A percentile compares a stretch with the other conserved stretches of the same genome.
These are phyloP conservation scores for Megamerina dolium DNA, from an alignment of 2,888 invertebrate genomes.

Conservation along the genomic window DNA sequence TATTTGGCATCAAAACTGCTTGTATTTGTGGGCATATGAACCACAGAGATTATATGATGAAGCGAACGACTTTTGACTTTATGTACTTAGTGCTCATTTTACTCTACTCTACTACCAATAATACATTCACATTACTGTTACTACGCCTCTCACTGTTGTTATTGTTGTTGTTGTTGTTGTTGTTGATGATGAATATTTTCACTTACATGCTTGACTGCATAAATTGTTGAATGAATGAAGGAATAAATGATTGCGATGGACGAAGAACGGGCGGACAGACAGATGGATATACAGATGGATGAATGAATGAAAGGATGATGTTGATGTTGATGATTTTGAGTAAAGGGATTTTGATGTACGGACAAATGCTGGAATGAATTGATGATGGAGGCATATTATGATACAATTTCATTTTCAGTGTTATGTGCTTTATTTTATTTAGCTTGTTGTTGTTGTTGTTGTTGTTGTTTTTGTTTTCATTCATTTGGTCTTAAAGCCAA, in stretches of 20 bases:
- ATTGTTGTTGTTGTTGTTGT: too few relatives aligned
- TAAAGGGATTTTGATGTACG: not conserved
- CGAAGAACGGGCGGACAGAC: not conserved
- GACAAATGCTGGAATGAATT: not conserved
- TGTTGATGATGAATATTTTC: not conserved
- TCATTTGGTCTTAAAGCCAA: constrained; percentile 21
- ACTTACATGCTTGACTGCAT: constrained; percentile 1
- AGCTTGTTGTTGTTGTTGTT: not conserved
- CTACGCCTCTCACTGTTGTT: too few relatives aligned
- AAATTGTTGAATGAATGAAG: not conserved
- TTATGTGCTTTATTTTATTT: not conserved
- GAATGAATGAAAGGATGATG: not conserved
- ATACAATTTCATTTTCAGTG: not conserved
- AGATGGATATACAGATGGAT: not conserved
- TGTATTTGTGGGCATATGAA: constrained; percentile 1
- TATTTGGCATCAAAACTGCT: too few relatives aligned
- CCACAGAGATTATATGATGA: too few relatives aligned
- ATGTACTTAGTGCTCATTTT: too few relatives aligned
- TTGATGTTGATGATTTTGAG: not conserved
- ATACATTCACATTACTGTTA: too few relatives aligned
- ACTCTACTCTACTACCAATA: too few relatives aligned
- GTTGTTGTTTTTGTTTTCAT: not conserved
- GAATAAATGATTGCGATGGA: too few relatives aligned
- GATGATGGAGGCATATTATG: not conserved
- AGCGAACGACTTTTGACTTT: too few relatives aligned